Evolutionary conservation across 2,797 vertebrate genomes (phyloP).

Genomic region (Anguilla obscura): DNA sequence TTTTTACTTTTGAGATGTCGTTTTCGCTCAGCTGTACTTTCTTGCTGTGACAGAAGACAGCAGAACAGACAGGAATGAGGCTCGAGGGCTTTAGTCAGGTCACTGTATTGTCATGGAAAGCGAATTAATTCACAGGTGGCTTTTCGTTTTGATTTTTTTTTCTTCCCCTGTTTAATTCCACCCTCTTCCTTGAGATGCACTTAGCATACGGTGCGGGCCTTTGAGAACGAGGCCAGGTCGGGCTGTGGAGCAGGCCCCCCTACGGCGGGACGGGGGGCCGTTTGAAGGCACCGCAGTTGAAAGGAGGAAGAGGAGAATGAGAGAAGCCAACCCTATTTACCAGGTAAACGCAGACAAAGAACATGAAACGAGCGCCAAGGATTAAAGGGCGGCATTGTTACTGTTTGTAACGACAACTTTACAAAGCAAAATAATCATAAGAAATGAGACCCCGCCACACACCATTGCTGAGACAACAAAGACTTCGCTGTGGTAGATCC

Average conservation of each 20-base stretch:
- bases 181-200: slow-evolving; percentile 65
- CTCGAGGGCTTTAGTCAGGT: neutral
- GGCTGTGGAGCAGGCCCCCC: slow-evolving; percentile 41
- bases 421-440: slow-evolving; percentile 21
- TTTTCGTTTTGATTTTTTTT: neutral
- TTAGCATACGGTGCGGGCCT: slow-evolving; percentile 71
- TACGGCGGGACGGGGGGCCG: neutral
- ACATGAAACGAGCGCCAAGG: neutral
- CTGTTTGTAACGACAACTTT: slow-evolving; percentile 18
- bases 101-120: neutral
- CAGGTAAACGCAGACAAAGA: slow-evolving; percentile 12
- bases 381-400: slow-evolving; percentile 25
- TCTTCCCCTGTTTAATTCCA: slow-evolving; percentile 55
- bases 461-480: slow-evolving; percentile 27
- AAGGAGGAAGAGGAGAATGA: slow-evolving; percentile 13
- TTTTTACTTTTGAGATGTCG: neutral
- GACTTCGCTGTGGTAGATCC: neutral
- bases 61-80: neutral
- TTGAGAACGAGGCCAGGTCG: slow-evolving; percentile 75
- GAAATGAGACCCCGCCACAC: slow-evolving; percentile 17
- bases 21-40: neutral
- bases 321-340: slow-evolving; percentile 20
- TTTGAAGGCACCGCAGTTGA: slow-evolving; percentile 23
- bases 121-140: neutral
- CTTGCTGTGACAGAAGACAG: neutral